A percentile compares a stretch with the other conserved stretches of the same genome.
Evolutionary conservation across 2,888 invertebrate species (phyloP).

Genomic region (Pterobdella sp.): DNA sequence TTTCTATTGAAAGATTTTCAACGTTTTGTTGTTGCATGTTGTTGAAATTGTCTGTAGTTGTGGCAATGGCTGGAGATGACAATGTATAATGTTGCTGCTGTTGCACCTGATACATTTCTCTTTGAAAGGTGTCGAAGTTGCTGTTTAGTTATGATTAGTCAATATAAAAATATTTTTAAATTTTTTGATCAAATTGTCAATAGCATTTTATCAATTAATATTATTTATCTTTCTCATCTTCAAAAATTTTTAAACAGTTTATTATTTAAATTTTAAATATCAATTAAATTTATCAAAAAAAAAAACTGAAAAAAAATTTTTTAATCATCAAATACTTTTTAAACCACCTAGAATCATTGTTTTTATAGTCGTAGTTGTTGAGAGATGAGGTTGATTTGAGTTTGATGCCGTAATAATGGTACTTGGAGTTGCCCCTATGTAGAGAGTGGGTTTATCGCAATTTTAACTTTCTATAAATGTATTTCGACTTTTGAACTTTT

Average conservation of each 20-base stretch:
- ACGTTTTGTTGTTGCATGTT: slow-evolving; percentile 13
- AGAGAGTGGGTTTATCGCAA: too few relatives aligned
- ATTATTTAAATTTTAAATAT: too few relatives aligned
- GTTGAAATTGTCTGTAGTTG: slow-evolving; percentile 9
- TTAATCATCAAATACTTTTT: background rate
- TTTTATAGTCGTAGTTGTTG: slow-evolving; percentile 8
- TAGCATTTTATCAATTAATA: too few relatives aligned
- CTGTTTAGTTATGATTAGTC: background rate
- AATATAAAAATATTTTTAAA: too few relatives aligned
- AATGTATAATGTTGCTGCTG: slow-evolving; percentile 6
- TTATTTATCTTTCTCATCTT: too few relatives aligned
- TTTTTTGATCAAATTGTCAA: too few relatives aligned
- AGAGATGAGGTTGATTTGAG: slow-evolving; percentile 31
- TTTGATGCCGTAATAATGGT: slow-evolving; percentile 36
- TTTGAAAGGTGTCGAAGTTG: background rate
- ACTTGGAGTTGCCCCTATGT: slow-evolving; percentile 34
- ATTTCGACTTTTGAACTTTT: too few relatives aligned
- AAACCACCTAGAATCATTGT: background rate
- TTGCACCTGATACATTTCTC: background rate
- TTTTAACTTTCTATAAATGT: too few relatives aligned
- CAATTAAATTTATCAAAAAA: too few relatives aligned
- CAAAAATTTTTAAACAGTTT: too few relatives aligned
- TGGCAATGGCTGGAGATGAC: background rate
- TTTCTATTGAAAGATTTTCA: slow-evolving; percentile 16
- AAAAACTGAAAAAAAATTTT: too few relatives aligned